phyloP scores from a whole-genome alignment of 2,888 invertebrate genomes.

The Creontiades dilutus region DNA sequence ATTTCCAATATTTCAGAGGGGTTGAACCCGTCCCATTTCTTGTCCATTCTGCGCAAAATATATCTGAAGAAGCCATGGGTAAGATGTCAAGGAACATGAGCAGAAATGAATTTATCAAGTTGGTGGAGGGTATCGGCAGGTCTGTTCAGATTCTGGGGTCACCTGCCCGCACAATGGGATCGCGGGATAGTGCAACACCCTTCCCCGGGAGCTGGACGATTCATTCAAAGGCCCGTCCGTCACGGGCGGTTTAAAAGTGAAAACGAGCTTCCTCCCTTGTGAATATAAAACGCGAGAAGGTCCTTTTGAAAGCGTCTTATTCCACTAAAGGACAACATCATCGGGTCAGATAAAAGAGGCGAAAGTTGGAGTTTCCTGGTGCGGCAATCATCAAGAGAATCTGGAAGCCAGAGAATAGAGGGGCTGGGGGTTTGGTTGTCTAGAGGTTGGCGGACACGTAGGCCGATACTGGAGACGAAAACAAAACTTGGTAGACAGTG shows the following conservation, averaged over 20 bases:
- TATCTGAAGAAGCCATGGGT: too few species aligned
- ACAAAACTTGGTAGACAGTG: not conserved
- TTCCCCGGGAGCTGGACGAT: slow-evolving; percentile 44
- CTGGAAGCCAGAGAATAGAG: not conserved
- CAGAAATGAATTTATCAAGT: not conserved
- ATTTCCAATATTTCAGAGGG: too few species aligned
- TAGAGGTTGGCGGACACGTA: not conserved
- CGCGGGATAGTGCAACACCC: slow-evolving; percentile 19
- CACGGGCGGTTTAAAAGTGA: slow-evolving; percentile 66
- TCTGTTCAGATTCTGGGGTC: slow-evolving; percentile 2
- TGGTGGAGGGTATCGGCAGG: not conserved
- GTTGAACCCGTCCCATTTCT: too few species aligned
- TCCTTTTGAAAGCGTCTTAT: not conserved
- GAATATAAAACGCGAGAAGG: not conserved
- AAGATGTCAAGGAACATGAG: not conserved
- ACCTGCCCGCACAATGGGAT: slow-evolving; percentile 34
- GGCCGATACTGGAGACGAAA: not conserved
- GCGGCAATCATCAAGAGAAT: not conserved
- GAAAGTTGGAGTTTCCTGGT: slow-evolving; percentile 41
- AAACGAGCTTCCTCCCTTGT: slow-evolving; percentile 45
- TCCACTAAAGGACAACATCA: slow-evolving; percentile 60
- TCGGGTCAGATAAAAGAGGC: slow-evolving; percentile 55
- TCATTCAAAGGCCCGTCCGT: slow-evolving; percentile 66
- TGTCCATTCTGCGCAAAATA: too few species aligned
- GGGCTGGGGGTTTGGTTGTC: too few species aligned